Conservation (phyloP, 1,140 invertebrate species). For the Himalopsyche phryganea region DNA sequence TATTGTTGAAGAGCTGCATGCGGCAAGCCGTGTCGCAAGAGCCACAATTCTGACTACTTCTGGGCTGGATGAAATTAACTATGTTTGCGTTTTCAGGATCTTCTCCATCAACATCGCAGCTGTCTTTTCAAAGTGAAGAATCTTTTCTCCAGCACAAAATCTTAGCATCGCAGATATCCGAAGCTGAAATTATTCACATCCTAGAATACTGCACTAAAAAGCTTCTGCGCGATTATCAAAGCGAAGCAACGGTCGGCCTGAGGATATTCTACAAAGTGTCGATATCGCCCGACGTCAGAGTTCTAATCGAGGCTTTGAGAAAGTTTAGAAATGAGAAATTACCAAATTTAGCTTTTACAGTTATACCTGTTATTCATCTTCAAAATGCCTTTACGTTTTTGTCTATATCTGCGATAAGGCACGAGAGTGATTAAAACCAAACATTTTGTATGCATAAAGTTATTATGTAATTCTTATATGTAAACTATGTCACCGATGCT, state of each 20-base stretch:
- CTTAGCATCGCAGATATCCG: conserved; percentile 52
- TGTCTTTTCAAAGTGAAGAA: conserved; percentile 56
- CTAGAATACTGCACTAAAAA: conserved; percentile 71
- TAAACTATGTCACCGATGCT: too few species aligned
- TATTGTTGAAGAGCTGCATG: too few species aligned
- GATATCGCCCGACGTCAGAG: conserved; percentile 52
- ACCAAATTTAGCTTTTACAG: conserved; percentile 63
- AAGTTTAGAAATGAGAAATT: conserved; percentile 49
- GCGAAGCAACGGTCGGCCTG: conserved; percentile 63
- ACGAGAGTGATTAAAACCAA: conserved; percentile 39
- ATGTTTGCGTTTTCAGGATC: conserved; percentile 46
- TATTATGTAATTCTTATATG: too few species aligned
- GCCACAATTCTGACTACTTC: too few species aligned
- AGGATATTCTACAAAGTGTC: conserved; percentile 72
- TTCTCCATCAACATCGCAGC: conserved; percentile 62
- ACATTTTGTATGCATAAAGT: background rate
- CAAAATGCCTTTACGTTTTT: conserved; percentile 75
- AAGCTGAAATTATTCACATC: conserved; percentile 61
- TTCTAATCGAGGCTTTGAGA: conserved; percentile 54
- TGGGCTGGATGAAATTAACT: too few species aligned
- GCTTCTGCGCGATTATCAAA: conserved; percentile 63
- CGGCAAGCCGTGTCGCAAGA: too few species aligned
- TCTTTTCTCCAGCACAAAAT: conserved; percentile 53
- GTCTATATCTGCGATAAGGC: conserved; percentile 68
- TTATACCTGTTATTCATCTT: conserved; percentile 73